These are phyloP conservation scores for Phenganax marumi DNA, from an alignment of 92 coral and sea anemone genomes.

Conservation along the genomic window DNA sequence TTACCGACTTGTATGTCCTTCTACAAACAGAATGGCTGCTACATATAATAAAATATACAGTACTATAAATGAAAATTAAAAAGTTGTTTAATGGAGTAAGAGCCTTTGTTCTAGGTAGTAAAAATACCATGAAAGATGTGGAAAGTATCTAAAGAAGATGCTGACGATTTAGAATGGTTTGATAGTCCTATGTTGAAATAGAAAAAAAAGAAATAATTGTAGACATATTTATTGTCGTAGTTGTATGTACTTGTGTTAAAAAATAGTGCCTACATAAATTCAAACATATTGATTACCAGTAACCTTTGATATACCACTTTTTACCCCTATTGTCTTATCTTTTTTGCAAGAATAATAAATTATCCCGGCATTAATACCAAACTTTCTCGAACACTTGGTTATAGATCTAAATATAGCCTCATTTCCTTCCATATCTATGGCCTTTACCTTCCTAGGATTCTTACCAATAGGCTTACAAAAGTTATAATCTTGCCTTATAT, in stretches of 20 bases:
- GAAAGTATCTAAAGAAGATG: neutral
- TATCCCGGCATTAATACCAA: constrained; percentile 41
- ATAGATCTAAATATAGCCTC: constrained; percentile 41
- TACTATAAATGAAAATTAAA: neutral
- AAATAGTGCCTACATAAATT: neutral
- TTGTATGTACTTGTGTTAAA: no score
- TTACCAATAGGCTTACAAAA: neutral
- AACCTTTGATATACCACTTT: constrained; percentile 36
- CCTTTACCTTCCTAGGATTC: constrained; percentile 49
- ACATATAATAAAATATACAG: neutral
- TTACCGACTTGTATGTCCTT: no score
- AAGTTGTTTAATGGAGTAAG: neutral
- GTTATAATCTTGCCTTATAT: constrained; percentile 26
- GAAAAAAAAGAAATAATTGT: no score
- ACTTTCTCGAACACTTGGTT: constrained; percentile 37
- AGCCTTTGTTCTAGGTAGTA: neutral
- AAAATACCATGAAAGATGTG: neutral
- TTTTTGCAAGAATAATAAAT: constrained; percentile 4
- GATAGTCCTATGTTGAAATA: neutral
- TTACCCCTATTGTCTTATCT: constrained; percentile 1
- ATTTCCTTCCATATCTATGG: constrained; percentile 1
- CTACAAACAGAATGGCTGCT: no score
- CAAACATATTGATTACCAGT: constrained; percentile 26
- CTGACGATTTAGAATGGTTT: neutral
- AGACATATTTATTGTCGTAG: no score